Base-by-base conservation (phyloP, 1,140 invertebrate species). In the Neuroterus valhalla region DNA sequence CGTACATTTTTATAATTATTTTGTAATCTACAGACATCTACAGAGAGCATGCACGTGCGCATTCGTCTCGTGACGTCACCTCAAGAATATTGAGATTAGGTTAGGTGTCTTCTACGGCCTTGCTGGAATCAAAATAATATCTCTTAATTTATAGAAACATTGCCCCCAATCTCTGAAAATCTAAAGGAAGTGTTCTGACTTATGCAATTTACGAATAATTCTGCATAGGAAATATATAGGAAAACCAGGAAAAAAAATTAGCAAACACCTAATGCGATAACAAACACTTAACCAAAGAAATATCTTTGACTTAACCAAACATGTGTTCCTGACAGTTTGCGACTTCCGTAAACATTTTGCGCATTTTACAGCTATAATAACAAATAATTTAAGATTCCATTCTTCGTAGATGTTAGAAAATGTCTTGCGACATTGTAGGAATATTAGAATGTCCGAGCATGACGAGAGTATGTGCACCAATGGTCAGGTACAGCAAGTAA, bases 401-500 rank as follows among this genome's bases (percentile, higher is more conserved):
- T n/a, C 1, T 62, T 15, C 31, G 31, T 11, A 26, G 4, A 31
- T 12, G 11, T 62, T 5, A 31, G 10, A 81, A 71, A 73, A 88
- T 88, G 85, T 71, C 79, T 21, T 82, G 78, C 38, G 88, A 94
- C 85, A 89, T 95, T 75, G 74, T 92, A 42, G 91, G 94, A 62
- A 84, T 96, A 43, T 95, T 97, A 85, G 81, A 93, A 87, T 87
- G 88, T 46, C 78, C 89, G 85, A 48, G 89, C 92, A 85, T 89
- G 91, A 80, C 96, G 44, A 96, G 94, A 91, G 91, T 98, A 52
- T 97, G 95, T 91, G 97, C 97, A 12, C 97, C 97, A 12, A 99
- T 98, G 97, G 97, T 99, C 46, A 92, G 97, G 81, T 99, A 98
- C 83, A 98, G 97, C 84, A 98, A 97, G 94, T 96, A 91, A 91